Evolutionary conservation across 92 coral and sea anemone genomes (phyloP), one percentile per base, ranked within the genome.

Genomic region (Desmophyllum pertusum): DNA sequence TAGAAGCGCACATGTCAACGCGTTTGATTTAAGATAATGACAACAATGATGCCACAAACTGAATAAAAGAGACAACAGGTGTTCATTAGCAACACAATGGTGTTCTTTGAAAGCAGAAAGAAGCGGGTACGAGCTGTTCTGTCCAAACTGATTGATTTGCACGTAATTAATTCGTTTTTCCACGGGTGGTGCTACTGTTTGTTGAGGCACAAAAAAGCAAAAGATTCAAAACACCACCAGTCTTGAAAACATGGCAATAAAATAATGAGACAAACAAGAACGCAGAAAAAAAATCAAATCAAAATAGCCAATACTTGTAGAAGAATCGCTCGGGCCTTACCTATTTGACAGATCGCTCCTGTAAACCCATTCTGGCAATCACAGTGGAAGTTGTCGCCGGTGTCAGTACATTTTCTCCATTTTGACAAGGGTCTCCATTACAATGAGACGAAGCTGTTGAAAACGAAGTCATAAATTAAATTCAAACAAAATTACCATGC

Each of bases 341-440:
- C 95, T 72, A 91, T 75, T 66, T 97, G 93, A 73, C 99, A 97
- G 3, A 93, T 92, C 43, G 78, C 83, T 42, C 99, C 99, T 64
- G 90, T 89, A 81, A 67, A 97, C 30, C 95, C 98, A 19, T 74
- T 51, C 41, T 80, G 84, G 70, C 99, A 97, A 5, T 65, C 68
- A 51, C 99, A 97, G 38, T 67, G 70, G 83, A 94, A 97, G 38
- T 85, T 76, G 48, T 84, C 64, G 17, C 91, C 97, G 42, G 50
- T 70, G 29, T 88, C 93, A 9, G 59, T 85, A 46, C 99, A 97
- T 9, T 82, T 83, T 97, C 99, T 18, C 93, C 94, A 63, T 97
- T 94, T 36, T 84, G 82, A 39, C 99, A 97, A 5, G 98, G 98
- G 72, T 89, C 91, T 30, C 88, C 79, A 66, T 85, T 90, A 46